Conservation (phyloP, 2,113 vertebrate species). For the Asarcornis scutulata region DNA sequence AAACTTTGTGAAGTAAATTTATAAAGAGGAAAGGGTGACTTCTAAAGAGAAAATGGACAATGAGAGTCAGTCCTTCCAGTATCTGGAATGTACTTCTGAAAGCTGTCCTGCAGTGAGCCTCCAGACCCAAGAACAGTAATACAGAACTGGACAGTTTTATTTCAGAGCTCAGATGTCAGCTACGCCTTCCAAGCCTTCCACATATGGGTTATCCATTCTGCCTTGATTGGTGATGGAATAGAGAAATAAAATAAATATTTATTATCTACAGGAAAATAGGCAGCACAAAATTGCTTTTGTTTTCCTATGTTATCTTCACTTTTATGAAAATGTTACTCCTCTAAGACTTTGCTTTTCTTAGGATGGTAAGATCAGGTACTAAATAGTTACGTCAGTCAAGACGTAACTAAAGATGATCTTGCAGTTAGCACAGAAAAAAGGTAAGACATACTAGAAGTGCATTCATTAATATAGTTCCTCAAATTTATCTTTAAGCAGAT, state of each 20-base stretch:
- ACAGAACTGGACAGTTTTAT: background rate
- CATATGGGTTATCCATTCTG: background rate
- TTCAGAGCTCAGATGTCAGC: background rate
- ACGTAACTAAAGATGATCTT: background rate
- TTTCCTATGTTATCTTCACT: background rate
- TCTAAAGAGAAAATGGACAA: background rate
- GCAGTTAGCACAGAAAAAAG: background rate
- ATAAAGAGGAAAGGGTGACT: background rate
- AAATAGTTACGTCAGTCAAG: background rate
- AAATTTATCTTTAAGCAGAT: background rate
- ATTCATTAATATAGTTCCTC: background rate
- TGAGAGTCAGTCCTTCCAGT: background rate
- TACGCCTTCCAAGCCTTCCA: background rate
- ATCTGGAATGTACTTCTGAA: background rate
- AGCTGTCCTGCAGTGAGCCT: background rate
- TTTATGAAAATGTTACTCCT: background rate
- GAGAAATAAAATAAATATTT: background rate
- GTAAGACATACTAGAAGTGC: background rate
- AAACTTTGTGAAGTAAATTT: background rate
- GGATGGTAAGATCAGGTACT: background rate
- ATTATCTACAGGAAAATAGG: background rate
- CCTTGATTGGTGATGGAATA: background rate
- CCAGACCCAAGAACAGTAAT: background rate
- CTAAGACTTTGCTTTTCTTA: background rate
- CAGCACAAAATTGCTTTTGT: background rate